Percentiles rank a stretch among this genome's conserved stretches.
Evolutionary conservation across 2,797 vertebrate species (phyloP).

Genomic region (Thripadectes ignobilis): DNA sequence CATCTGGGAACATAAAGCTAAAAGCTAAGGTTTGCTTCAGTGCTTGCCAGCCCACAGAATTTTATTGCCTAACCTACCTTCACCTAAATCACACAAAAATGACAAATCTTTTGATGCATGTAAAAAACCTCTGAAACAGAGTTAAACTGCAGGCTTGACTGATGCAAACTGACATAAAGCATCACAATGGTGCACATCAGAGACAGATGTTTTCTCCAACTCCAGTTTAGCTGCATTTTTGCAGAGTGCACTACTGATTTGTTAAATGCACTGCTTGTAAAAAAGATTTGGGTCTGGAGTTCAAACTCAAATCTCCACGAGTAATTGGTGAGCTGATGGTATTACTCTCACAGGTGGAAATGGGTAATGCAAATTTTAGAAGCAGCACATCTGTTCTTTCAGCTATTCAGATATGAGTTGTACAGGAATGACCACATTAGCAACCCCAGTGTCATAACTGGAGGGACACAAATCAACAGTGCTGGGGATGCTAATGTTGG

Average conservation of each 20-base stretch:
- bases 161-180: conserved; percentile 63
- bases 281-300: conserved; percentile 43
- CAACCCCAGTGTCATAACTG: not conserved
- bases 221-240: conserved; percentile 24
- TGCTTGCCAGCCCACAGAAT: conserved; percentile 60
- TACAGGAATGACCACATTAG: conserved; percentile 31
- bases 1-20: conserved; percentile 66
- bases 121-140: conserved; percentile 9
- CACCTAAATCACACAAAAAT: conserved; percentile 69
- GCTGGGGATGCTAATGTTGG: not conserved
- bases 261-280: not conserved
- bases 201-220: conserved; percentile 61
- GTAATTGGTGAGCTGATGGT: not conserved
- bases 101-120: conserved; percentile 68
- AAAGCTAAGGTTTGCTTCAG: conserved; percentile 67
- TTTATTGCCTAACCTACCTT: conserved; percentile 66
- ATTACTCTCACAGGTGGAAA: conserved; percentile 44
- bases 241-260: not conserved
- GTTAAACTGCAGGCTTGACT: conserved; percentile 63
- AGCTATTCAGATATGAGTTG: conserved; percentile 11
- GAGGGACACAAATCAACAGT: conserved; percentile 23
- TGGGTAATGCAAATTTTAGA: conserved; percentile 50
- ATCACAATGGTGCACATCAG: conserved; percentile 40
- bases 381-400: conserved; percentile 52
- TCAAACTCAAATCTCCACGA: conserved; percentile 29